A percentile compares a stretch with the other conserved stretches of the same genome.
Conservation (phyloP, 2,888 invertebrate species). For the Physocephala rufipes region DNA sequence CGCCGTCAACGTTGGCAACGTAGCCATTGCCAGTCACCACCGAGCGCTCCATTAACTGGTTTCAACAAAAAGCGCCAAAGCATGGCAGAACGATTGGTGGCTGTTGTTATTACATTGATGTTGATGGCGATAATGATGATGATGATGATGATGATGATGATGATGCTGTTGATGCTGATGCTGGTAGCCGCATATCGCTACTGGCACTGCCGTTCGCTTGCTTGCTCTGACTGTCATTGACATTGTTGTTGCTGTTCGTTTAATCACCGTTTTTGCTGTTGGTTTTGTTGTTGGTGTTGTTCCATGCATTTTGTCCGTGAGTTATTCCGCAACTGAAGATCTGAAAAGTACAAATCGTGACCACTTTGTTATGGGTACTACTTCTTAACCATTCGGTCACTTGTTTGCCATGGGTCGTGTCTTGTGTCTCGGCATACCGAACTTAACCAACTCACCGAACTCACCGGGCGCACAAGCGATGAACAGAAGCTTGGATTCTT, state of each 20-base stretch:
- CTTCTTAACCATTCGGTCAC: constrained; percentile 13
- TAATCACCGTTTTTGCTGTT: constrained; percentile 17
- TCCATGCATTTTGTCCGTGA: constrained; percentile 18
- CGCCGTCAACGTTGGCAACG: no score
- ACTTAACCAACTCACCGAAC: neutral
- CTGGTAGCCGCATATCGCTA: no score
- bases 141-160: no score
- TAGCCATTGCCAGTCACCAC: neutral
- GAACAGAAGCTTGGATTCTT: constrained; percentile 30
- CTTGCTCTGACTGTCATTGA: constrained; percentile 19
- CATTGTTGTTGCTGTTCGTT: constrained; percentile 30
- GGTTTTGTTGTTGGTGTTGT: constrained; percentile 22
- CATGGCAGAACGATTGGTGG: constrained; percentile 10
- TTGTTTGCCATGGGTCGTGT: constrained; percentile 25
- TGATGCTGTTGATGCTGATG: no score
- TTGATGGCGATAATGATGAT: no score
- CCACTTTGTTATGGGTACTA: constrained; percentile 30
- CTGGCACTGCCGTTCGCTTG: no score
- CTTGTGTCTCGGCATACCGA: constrained; percentile 1
- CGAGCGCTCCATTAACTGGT: constrained; percentile 20
- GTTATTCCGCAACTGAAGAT: constrained; percentile 5
- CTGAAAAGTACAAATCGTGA: constrained; percentile 27
- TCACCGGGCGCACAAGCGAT: no score
- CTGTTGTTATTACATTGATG: no score
- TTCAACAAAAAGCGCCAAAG: constrained; percentile 15